Percentiles rank a stretch among this genome's conserved stretches.
These are phyloP conservation scores for Nephrotoma appendiculata DNA, from an alignment of 2,888 invertebrate species.

Conservation along the genomic window DNA sequence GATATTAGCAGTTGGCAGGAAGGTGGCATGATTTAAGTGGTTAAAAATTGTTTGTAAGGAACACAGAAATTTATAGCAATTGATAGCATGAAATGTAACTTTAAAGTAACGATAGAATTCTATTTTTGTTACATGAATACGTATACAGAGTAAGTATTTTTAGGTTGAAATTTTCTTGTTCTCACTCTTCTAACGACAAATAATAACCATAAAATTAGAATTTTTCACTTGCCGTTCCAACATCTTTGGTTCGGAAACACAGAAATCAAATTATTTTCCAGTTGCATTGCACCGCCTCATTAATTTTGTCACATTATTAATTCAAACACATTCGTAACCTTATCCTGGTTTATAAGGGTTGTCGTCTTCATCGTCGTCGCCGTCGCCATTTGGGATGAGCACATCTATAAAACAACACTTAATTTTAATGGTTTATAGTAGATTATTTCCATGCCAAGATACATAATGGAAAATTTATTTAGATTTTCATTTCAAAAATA, in stretches of 20 bases:
- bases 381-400: no score
- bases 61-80: no score
- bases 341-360: no score
- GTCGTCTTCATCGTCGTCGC: no score
- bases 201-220: neutral
- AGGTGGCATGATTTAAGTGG: no score
- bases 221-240: neutral
- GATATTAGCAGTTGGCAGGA: no score
- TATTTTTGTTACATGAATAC: no score
- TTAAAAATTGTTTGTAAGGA: no score
- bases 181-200: neutral
- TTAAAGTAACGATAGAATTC: no score
- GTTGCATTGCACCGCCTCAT: neutral
- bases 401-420: neutral
- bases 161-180: no score
- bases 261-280: neutral
- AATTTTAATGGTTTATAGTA: neutral
- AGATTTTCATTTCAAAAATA: neutral
- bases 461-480: neutral
- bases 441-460: neutral
- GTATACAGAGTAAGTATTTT: no score
- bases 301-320: neutral
- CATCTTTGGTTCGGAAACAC: neutral
- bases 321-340: neutral
- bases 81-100: rapidly evolving